A percentile compares a stretch with the other conserved stretches of the same genome.
Evolutionary conservation across 2,888 invertebrate genomes (phyloP).

Genomic region (Apantesis nais): DNA sequence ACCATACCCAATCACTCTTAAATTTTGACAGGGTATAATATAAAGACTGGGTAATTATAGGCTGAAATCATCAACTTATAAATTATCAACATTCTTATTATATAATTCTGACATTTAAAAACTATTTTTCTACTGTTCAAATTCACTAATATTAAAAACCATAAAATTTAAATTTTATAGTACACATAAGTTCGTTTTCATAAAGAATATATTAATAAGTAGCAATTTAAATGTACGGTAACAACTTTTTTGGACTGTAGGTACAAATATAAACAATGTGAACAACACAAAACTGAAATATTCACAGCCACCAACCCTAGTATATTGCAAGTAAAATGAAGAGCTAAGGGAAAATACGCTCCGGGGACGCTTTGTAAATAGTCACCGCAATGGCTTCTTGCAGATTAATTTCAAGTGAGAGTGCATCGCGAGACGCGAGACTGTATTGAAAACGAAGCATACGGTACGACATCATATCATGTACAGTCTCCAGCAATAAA

Average conservation of each 20-base stretch:
- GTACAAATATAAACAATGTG: neutral
- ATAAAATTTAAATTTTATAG: too few relatives aligned
- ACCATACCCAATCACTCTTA: too few relatives aligned
- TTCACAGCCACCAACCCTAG: constrained; percentile 56
- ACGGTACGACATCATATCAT: constrained; percentile 1
- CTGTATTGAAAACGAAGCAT: constrained; percentile 53
- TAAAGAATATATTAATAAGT: too few relatives aligned
- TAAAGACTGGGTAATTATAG: neutral
- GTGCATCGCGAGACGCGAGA: constrained; percentile 58
- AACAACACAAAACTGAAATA: neutral
- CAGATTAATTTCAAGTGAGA: constrained; percentile 81
- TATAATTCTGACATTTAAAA: too few relatives aligned
- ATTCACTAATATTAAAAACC: too few relatives aligned
- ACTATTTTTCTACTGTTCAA: too few relatives aligned
- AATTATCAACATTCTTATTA: neutral
- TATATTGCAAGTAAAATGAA: constrained; percentile 67
- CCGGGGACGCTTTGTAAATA: constrained; percentile 77
- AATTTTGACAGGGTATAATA: too few relatives aligned
- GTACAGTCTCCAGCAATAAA: neutral
- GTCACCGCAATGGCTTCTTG: constrained; percentile 78
- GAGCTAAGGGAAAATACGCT: constrained; percentile 65
- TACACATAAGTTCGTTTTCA: too few relatives aligned
- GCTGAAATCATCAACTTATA: neutral
- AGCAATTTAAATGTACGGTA: too few relatives aligned
- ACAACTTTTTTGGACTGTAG: neutral